phyloP scores from a whole-genome alignment of 2,113 vertebrate species.

The Elaphurus davidianus region DNA sequence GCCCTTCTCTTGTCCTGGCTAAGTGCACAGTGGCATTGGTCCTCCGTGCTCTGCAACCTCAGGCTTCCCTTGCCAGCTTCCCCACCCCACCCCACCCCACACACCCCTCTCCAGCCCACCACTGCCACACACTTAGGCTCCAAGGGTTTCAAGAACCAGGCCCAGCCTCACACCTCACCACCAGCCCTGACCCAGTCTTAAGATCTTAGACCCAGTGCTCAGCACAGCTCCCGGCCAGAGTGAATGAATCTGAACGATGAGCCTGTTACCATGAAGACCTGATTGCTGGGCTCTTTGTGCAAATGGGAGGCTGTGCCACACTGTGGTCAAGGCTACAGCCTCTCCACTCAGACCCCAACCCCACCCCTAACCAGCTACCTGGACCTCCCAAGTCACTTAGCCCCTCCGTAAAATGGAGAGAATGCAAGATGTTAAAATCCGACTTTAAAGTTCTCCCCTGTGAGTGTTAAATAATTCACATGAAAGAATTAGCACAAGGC shows the following conservation, averaged over 20 bases:
- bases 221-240: not conserved
- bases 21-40: accelerated
- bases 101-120: not conserved
- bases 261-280: not conserved
- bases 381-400: not conserved
- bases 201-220: not conserved
- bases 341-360: not conserved
- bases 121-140: not conserved
- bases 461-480: not conserved
- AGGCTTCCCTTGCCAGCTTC: not conserved
- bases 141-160: not conserved
- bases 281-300: not conserved
- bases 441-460: not conserved
- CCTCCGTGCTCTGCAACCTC: accelerated
- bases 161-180: too few species aligned
- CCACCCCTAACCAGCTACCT: accelerated
- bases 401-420: not conserved
- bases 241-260: accelerated
- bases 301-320: accelerated
- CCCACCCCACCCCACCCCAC: not conserved
- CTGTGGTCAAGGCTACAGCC: not conserved
- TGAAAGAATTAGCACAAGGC: not conserved
- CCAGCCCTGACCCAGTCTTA: not conserved
- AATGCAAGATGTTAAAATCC: not conserved
- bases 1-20: not conserved